phyloP scores from a whole-genome alignment of 1,140 invertebrate species.

The Oncopodura yosiiana region DNA sequence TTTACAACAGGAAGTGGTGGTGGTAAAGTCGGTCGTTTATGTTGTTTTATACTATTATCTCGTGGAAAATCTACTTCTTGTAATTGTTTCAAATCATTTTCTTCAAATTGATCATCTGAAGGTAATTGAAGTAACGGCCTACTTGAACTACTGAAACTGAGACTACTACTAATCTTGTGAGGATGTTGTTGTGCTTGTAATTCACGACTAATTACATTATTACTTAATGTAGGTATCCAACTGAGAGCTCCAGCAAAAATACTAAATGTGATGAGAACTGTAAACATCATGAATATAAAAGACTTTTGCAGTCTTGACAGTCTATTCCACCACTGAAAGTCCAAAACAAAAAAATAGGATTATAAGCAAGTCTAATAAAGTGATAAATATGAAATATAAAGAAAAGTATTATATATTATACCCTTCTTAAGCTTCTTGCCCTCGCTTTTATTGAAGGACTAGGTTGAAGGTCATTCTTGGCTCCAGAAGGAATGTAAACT shows the following conservation, averaged over 20 bases:
- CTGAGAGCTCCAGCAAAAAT: slow-evolving; percentile 40
- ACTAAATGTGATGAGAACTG: slow-evolving; percentile 51
- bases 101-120: background rate
- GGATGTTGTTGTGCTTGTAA: background rate
- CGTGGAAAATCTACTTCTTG: too few species aligned
- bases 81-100: background rate
- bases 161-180: background rate
- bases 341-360: slow-evolving; percentile 17
- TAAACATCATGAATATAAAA: slow-evolving; percentile 52
- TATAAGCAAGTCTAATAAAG: background rate
- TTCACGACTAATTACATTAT: background rate
- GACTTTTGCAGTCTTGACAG: slow-evolving; percentile 70
- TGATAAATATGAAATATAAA: background rate
- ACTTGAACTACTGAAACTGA: too few species aligned
- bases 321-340: slow-evolving; percentile 66
- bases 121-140: too few species aligned
- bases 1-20: too few species aligned
- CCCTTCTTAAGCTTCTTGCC: slow-evolving; percentile 17
- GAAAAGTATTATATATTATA: background rate
- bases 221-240: slow-evolving; percentile 12
- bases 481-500: slow-evolving; percentile 22
- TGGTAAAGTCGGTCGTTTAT: too few species aligned
- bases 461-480: slow-evolving; percentile 1
- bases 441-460: slow-evolving; percentile 8
- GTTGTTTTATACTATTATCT: too few species aligned